These are phyloP conservation scores for Drosophila rufa DNA, from an alignment of 1,140 invertebrate genomes.

Conservation along the genomic window DNA sequence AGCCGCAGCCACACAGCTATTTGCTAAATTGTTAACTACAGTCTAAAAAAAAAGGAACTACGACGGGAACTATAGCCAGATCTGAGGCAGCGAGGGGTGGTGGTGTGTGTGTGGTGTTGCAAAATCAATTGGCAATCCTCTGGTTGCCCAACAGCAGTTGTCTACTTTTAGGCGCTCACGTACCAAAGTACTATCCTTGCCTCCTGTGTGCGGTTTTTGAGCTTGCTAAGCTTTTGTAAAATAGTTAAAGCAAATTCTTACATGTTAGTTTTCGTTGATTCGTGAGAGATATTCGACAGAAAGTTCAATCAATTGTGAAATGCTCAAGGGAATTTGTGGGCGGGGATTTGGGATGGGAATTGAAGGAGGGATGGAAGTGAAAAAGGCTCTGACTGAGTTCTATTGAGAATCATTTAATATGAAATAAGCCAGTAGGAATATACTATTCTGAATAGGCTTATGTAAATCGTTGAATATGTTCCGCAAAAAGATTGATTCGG, in stretches of 20 bases:
- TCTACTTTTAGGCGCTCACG: slow-evolving; percentile 77
- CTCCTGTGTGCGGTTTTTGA: slow-evolving; percentile 41
- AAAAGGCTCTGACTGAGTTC: not conserved
- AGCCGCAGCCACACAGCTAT: slow-evolving; percentile 51
- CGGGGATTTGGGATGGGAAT: not conserved
- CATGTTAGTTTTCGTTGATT: slow-evolving; percentile 66
- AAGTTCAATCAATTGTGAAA: slow-evolving; percentile 51
- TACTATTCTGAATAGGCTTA: not conserved
- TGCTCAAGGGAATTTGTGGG: slow-evolving; percentile 9
- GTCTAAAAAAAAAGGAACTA: slow-evolving; percentile 50
- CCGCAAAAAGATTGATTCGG: not conserved
- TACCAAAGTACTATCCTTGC: slow-evolving; percentile 32
- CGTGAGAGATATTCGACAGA: slow-evolving; percentile 48
- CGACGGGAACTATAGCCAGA: slow-evolving; percentile 26
- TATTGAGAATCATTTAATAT: slow-evolving; percentile 1
- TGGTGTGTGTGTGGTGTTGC: slow-evolving; percentile 28
- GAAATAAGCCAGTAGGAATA: not conserved
- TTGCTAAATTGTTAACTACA: slow-evolving; percentile 77
- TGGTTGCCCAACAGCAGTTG: slow-evolving; percentile 63
- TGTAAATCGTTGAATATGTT: not conserved
- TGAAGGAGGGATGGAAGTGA: not conserved
- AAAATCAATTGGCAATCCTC: slow-evolving; percentile 76
- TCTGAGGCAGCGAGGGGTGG: slow-evolving; percentile 5
- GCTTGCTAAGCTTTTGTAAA: slow-evolving; percentile 61
- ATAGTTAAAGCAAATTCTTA: slow-evolving; percentile 66